Evolutionary conservation across 1,140 invertebrate species (phyloP), one percentile per base, ranked within the genome.

Genomic region (Lepidurus packardi): DNA sequence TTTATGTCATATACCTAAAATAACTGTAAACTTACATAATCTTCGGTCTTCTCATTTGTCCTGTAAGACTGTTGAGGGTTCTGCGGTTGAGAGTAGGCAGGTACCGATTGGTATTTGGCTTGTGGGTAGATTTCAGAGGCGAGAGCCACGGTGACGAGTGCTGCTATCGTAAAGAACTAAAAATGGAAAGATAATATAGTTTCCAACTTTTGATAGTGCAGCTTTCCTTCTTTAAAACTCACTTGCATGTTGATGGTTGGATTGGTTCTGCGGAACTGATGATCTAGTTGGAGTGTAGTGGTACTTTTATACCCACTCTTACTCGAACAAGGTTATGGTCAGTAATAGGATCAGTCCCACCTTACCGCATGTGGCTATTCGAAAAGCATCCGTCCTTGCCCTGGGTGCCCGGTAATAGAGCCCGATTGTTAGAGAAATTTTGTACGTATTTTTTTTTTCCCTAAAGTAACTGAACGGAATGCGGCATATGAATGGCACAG

Each of bases 121-220:
- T 65, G 13, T 41, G 76, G 43, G 10, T 43, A 43, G 9, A 47
- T 43, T 9, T 34, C 76, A 44, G 76, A 41, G 76, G 47, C 76
- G 1, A 77, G n/a, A n/a, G 42, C 47, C 47, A 65, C 47, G 6
- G 11, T 65, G 3, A 13, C 8, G 7, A 65, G 47, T 6, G 47
- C 76, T 34, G 43, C 76, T 41, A 77, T 0, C 24, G 45, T 45
- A 24, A 77, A 45, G 76, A 77, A 10, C 76, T 77, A 13, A 13
- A 5, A 77, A 43, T 21, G 16, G 45, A 47, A 47, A 16, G 43
- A 7, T 45, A 2, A 11, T 77, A 65, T 8, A 8, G 10, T n/a
- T n/a, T 65, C 21, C 47, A 65, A 9, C 3, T n/a, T 65, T 65
- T 65, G 11, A 6, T 3, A 8, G 11, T 0, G 21, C 13, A 65